phyloP scores from a whole-genome alignment of 2,797 vertebrate genomes.

The Morelia viridis region DNA sequence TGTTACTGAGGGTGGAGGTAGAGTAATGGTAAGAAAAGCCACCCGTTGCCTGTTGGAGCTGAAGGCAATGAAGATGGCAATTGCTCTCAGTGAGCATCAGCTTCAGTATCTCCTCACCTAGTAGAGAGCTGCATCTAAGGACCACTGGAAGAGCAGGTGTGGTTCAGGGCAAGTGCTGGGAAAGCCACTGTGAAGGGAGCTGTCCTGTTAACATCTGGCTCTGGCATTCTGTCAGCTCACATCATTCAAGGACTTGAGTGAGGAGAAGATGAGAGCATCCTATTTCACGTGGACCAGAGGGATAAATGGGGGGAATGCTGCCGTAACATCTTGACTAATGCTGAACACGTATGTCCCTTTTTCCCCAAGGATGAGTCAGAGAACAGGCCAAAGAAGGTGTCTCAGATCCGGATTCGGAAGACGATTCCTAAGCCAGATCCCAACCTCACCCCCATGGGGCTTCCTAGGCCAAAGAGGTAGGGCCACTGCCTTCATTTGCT shows the following conservation, averaged over 20 bases:
- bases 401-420: slow-evolving; percentile 93
- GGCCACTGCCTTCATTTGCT: not conserved
- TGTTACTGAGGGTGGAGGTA: not conserved
- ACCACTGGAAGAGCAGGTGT: not conserved
- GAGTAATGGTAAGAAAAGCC: not conserved
- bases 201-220: not conserved
- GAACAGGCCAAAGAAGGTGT: slow-evolving; percentile 85
- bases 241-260: not conserved
- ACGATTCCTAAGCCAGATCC: slow-evolving; percentile 86
- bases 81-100: not conserved
- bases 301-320: not conserved
- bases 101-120: no score
- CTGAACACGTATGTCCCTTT: not conserved
- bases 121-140: not conserved
- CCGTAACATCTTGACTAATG: not conserved
- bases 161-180: not conserved
- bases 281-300: not conserved
- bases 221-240: not conserved
- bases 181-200: not conserved
- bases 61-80: not conserved
- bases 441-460: slow-evolving; percentile 93
- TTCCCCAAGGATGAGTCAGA: slow-evolving; percentile 68
- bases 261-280: not conserved
- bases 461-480: slow-evolving; percentile 92
- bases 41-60: no score